Conservation (phyloP, 1,140 invertebrate species). For the Calephelis nemesis region DNA sequence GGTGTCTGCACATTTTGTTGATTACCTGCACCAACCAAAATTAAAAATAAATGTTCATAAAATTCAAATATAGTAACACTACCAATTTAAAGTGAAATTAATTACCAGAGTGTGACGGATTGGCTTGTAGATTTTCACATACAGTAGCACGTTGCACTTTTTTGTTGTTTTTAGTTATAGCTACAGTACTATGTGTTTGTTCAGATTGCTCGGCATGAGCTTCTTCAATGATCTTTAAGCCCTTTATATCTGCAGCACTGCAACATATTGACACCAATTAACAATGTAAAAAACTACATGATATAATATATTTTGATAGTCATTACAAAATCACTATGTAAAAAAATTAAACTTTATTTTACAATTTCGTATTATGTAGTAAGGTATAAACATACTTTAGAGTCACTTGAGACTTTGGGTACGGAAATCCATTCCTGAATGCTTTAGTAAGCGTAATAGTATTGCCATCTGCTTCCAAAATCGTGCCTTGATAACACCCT, state of each 20-base stretch:
- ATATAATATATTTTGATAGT: no score
- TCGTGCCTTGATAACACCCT: constrained; percentile 89
- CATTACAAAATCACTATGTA: no score
- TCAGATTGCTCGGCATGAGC: constrained; percentile 38
- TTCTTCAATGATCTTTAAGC: constrained; percentile 70
- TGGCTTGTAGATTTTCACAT: constrained; percentile 64
- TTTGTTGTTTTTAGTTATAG: constrained; percentile 57
- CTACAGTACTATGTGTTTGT: constrained; percentile 70
- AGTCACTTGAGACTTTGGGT: constrained; percentile 70
- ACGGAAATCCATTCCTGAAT: constrained; percentile 90
- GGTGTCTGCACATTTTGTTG: constrained; percentile 28
- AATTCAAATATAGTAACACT: constrained; percentile 3
- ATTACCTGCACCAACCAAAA: constrained; percentile 18
- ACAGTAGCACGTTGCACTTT: constrained; percentile 60
- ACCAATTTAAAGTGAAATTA: background rate
- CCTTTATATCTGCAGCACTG: constrained; percentile 74
- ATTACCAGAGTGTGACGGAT: constrained; percentile 50
- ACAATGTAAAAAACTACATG: no score
- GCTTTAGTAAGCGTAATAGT: constrained; percentile 88
- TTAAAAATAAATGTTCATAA: constrained; percentile 1
- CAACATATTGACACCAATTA: constrained; percentile 24
- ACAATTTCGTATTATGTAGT: no score
- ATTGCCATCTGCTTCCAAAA: constrained; percentile 84
- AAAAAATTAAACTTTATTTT: no score
- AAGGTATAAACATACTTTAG: constrained; percentile 56